phyloP scores from a whole-genome alignment of 2,113 vertebrate genomes.

The Ptyas mucosa region DNA sequence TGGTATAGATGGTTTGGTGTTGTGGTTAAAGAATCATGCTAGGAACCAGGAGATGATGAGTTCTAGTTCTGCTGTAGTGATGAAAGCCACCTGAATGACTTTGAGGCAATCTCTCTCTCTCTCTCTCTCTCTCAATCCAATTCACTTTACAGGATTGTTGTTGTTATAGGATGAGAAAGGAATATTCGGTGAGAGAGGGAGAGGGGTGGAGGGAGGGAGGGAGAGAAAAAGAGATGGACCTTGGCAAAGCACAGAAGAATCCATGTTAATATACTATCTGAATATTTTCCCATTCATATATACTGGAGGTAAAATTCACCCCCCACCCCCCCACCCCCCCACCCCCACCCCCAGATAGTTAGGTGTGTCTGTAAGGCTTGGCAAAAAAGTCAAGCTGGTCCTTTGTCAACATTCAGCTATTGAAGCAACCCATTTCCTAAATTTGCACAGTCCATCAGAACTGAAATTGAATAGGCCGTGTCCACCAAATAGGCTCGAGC shows the following conservation, averaged over 20 bases:
- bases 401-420: not conserved
- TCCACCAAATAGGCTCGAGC: not conserved
- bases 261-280: not conserved
- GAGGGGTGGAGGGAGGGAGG: not conserved
- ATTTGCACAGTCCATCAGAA: not conserved
- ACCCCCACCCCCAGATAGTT: not conserved
- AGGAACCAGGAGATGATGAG: not conserved
- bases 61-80: not conserved
- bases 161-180: not conserved
- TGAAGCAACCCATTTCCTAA: not conserved
- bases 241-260: not conserved
- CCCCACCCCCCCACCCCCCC: not conserved
- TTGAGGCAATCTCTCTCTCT: not conserved
- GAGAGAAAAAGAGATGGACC: not conserved
- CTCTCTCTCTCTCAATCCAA: not conserved
- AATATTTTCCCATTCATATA: not conserved
- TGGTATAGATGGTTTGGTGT: not conserved
- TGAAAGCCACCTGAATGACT: not conserved
- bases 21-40: not conserved
- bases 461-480: not conserved
- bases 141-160: not conserved
- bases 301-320: not conserved
- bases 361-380: not conserved
- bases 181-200: not conserved
- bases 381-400: not conserved